These are phyloP conservation scores for Malurus melanocephalus DNA, from an alignment of 2,113 vertebrate genomes.

Conservation along the genomic window DNA sequence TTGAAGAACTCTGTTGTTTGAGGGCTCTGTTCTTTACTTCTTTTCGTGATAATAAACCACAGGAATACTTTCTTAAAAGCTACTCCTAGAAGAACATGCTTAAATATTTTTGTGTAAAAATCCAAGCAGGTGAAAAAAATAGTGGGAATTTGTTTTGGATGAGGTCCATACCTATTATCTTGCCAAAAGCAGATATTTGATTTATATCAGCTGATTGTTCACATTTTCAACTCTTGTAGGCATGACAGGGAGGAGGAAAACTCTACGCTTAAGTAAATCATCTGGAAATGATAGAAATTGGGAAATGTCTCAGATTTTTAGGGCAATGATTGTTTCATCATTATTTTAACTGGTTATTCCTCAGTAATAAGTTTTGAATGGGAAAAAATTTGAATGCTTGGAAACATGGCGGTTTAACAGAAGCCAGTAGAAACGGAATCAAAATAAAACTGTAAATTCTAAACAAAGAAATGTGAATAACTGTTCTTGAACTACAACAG, in stretches of 20 bases:
- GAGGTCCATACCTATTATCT: background rate
- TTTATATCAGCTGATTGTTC: background rate
- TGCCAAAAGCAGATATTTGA: background rate
- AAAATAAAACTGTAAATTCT: background rate
- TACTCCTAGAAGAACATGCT: background rate
- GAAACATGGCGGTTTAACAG: background rate
- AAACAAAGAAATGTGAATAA: background rate
- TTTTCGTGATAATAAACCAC: background rate
- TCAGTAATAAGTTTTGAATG: background rate
- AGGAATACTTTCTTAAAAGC: background rate
- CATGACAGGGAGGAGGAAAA: background rate
- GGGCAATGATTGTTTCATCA: background rate
- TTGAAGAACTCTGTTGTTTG: background rate
- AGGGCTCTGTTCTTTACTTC: background rate
- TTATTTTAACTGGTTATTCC: constrained; percentile 8
- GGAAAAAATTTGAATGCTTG: background rate
- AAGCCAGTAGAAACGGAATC: background rate
- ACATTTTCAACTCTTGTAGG: background rate
- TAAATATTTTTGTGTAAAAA: background rate
- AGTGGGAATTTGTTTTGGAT: background rate
- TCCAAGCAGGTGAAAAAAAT: background rate
- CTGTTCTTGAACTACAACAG: background rate
- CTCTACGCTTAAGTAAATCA: background rate
- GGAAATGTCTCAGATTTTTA: background rate
- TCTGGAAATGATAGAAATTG: background rate